Evolutionary conservation across 2,113 vertebrate genomes (phyloP), one percentile per base, ranked within the genome.

Genomic region (Psettodes erumei): DNA sequence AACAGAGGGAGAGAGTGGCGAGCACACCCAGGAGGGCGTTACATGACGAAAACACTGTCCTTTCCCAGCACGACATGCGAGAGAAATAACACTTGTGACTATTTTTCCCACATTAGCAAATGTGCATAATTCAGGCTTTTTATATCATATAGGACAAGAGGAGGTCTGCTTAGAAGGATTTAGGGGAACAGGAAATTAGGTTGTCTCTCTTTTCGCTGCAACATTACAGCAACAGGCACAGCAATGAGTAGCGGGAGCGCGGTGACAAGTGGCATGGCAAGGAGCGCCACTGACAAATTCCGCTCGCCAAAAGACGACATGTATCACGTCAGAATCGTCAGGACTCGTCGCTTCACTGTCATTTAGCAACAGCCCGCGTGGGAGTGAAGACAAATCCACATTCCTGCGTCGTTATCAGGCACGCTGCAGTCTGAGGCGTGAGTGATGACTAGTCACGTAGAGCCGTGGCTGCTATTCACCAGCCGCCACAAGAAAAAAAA

Each of bases 331-430:
- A 83, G 35, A 75, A 81, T 74, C 75, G 63, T 69, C 86, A 45
- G 73, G 75, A 74, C 76, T 84, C 73, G 73, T 90, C 90, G 81
- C 86, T 77, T 82, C 81, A 78, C 86, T 87, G 87, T 89, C 88
- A 88, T 90, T 89, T 80, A 86, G 63, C 88, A 70, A 38, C 80
- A 71, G 84, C 68, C 61, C 19, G 80, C 58, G 86, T 88, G 87
- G 88, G 88, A 83, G 88, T 77, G 82, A 71, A 79, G 86, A 86
- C 75, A 82, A 75, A 75, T 82, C 75, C 87, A 82, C 78, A 51
- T 61, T 59, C 75, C 66, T 65, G 63, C 58, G 65, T 86, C 51
- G 62, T 82, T 82, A 85, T 86, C 86, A 70, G 80, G 68, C 83
- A 60, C 78, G 27, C 50, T 73, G 60, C 75, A 75, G 84, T 85